Percentiles rank a stretch among this genome's conserved stretches.
phyloP scores from a whole-genome alignment of 2,888 invertebrate genomes.

The Philhelius pedissequus region DNA sequence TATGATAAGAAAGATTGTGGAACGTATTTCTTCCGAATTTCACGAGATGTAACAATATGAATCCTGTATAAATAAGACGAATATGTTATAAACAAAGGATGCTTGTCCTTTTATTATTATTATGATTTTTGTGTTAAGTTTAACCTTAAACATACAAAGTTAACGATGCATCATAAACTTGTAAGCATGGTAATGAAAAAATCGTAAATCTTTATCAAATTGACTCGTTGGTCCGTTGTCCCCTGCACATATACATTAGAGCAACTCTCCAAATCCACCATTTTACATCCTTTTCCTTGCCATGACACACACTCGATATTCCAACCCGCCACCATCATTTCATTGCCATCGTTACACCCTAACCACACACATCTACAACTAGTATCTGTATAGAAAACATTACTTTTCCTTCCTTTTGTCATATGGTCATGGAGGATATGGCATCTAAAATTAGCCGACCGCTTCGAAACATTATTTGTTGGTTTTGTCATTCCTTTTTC shows the following conservation, averaged over 20 bases:
- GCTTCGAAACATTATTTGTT: constrained; percentile 45
- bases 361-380: background rate
- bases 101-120: too few species aligned
- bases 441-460: constrained; percentile 54
- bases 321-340: background rate
- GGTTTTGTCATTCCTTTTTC: constrained; percentile 10
- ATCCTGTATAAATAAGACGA: too few species aligned
- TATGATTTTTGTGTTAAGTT: too few species aligned
- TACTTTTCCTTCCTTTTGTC: constrained; percentile 44
- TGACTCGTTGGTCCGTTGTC: background rate
- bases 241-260: background rate
- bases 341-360: background rate
- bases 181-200: background rate
- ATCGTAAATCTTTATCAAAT: background rate
- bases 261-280: constrained; percentile 12
- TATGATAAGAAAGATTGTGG: too few species aligned
- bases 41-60: too few species aligned
- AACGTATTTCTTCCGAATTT: too few species aligned
- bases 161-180: background rate
- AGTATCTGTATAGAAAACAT: background rate
- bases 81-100: too few species aligned
- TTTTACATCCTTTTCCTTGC: constrained; percentile 10
- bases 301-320: background rate
- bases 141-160: background rate
- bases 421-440: constrained; percentile 32